Conservation (phyloP, 2,888 invertebrate species). For the Ophion costatus region DNA sequence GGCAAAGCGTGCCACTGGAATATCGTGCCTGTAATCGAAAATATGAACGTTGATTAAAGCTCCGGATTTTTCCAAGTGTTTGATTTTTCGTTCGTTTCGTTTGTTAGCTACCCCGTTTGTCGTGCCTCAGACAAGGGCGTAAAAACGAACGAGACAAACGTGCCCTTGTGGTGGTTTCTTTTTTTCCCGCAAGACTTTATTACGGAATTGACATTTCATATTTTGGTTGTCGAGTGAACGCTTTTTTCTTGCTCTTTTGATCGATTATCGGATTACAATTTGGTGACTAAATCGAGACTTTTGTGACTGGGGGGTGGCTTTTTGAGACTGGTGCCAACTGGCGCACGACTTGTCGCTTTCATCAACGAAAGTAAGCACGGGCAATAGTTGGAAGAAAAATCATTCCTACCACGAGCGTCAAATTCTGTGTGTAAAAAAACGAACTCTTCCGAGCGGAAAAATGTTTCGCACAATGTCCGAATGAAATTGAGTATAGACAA, state of each 20-base stretch:
- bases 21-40: neutral
- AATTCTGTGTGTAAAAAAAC: neutral
- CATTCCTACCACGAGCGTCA: neutral
- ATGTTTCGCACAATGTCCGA: neutral
- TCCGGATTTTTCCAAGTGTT: constrained; percentile 1
- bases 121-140: neutral
- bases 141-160: constrained; percentile 1
- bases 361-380: neutral
- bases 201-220: neutral
- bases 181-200: neutral
- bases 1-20: neutral
- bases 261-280: neutral
- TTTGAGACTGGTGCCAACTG: constrained; percentile 11
- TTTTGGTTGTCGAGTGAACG: neutral
- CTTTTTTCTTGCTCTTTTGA: neutral
- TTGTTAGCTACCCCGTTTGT: neutral
- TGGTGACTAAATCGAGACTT: neutral
- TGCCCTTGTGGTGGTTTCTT: neutral
- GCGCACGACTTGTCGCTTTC: neutral
- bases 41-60: neutral
- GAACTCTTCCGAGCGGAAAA: constrained; percentile 24
- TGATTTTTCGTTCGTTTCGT: constrained; percentile 15
- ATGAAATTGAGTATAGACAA: neutral
- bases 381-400: constrained; percentile 4
- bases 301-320: neutral